Base-by-base conservation (phyloP, 2,113 vertebrate genomes). In the Lontra canadensis region DNA sequence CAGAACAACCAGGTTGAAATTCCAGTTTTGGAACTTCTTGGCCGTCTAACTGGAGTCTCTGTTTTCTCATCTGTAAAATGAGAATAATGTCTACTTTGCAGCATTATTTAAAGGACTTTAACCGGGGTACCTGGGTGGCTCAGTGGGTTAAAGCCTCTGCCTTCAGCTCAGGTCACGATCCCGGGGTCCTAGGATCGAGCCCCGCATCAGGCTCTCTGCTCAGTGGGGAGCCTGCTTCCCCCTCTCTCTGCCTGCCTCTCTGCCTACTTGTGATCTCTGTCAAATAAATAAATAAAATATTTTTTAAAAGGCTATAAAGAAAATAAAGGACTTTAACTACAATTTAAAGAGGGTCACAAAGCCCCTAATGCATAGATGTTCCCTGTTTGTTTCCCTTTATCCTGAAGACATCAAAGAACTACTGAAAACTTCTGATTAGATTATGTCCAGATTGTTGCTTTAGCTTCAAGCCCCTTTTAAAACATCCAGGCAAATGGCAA, bases 51-150 rank as follows among this genome's bases (percentile, higher is more conserved):
- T 82, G 52, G 79, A 91, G 20, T 63, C 55, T 94, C 44, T 49
- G 31, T 97, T 92, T 96, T 94, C 29, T 94, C 76, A 90, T 90
- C 85, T 69, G 44, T 31, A 95, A 95, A 63, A 92, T 47, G n/a
- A 82, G 88, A 95, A 90, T 52, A 59, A 82, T 34, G 36, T 73
- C 9, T 92, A 87, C 67, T 79, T 31, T 57, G 47, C 36, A 97
- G 71, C 26, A 81, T 90, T 80, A 94, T 47, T 89, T 36, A 84
- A 95, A 94, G n/a, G 23, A 91, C 88, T 91, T 94, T 85, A 49
- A 94, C 73, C 79, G 13, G 49, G 49, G 49, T 13, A 52, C 49
- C 49, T 52, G 49, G 49, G 49, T 52, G 49, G 49, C 49, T 52
- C 14, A 52, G 49, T 52, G 49, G 49, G 49, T 52, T 52, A 52